phyloP scores from a whole-genome alignment of 2,113 vertebrate genomes.

The Callopanchax toddi region DNA sequence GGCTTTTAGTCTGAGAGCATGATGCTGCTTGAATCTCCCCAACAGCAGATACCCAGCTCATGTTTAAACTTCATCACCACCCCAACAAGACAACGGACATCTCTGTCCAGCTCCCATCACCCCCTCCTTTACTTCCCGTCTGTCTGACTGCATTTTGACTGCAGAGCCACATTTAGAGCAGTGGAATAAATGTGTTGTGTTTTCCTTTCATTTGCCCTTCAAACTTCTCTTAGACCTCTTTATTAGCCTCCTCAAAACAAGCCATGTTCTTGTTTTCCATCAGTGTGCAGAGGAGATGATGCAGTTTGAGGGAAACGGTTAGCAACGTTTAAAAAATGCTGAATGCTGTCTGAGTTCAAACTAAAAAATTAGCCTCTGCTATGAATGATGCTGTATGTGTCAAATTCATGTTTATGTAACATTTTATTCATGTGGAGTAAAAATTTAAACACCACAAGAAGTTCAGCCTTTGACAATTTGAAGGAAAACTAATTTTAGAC shows the following conservation, averaged over 20 bases:
- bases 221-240: constrained; percentile 68
- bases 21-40: neutral
- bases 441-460: too few species aligned
- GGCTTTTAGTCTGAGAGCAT: constrained; percentile 8
- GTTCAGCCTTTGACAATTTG: too few species aligned
- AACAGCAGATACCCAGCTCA: constrained; percentile 22
- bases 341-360: too few species aligned
- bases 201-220: constrained; percentile 65
- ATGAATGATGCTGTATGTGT: too few species aligned
- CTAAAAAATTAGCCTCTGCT: too few species aligned
- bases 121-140: constrained; percentile 35
- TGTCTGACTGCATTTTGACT: constrained; percentile 55
- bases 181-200: constrained; percentile 76
- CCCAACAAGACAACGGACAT: constrained; percentile 68
- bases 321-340: neutral
- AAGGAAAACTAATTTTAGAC: too few species aligned
- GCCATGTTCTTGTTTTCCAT: constrained; percentile 66
- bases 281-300: constrained; percentile 23
- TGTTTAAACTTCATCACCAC: constrained; percentile 49
- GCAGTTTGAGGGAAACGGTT: constrained; percentile 40
- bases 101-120: constrained; percentile 69
- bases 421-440: too few species aligned
- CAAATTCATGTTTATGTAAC: too few species aligned
- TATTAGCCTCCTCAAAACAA: constrained; percentile 61
- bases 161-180: constrained; percentile 68